Percentiles rank a stretch among this genome's conserved stretches.
These are phyloP conservation scores for Mugil cephalus DNA, from an alignment of 2,113 vertebrate genomes.

Conservation along the genomic window DNA sequence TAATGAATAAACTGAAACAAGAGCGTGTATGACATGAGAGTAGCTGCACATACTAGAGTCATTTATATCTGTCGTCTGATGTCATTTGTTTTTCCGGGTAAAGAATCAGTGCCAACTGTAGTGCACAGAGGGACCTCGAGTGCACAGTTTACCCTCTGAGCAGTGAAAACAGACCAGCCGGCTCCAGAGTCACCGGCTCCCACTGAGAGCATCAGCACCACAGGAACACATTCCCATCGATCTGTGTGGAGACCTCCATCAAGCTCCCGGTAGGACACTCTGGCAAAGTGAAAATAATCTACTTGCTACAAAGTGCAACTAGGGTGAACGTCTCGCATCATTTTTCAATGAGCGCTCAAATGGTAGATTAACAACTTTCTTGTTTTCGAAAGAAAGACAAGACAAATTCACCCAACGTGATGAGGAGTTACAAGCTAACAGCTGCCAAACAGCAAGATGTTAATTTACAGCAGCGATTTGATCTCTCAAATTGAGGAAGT, in stretches of 20 bases:
- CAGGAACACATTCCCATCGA: slow-evolving; percentile 73
- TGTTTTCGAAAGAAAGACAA: slow-evolving; percentile 6
- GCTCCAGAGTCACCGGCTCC: slow-evolving; percentile 50
- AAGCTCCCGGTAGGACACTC: slow-evolving; percentile 57
- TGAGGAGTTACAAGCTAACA: slow-evolving; percentile 13
- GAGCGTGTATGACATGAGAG: not conserved
- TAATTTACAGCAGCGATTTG: slow-evolving; percentile 37
- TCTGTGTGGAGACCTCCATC: slow-evolving; percentile 67
- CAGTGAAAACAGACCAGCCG: slow-evolving; percentile 52
- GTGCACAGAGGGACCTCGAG: slow-evolving; percentile 23
- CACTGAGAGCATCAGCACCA: slow-evolving; percentile 60
- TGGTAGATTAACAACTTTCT: slow-evolving; percentile 34
- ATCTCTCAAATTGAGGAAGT: slow-evolving; percentile 35
- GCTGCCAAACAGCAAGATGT: slow-evolving; percentile 22
- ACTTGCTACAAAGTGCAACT: slow-evolving; percentile 56
- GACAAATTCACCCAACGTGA: not conserved
- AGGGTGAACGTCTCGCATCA: slow-evolving; percentile 44
- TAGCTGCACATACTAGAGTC: not conserved
- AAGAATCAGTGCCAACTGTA: slow-evolving; percentile 12
- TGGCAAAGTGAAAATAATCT: slow-evolving; percentile 70
- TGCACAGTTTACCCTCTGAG: slow-evolving; percentile 51
- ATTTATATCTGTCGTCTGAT: slow-evolving; percentile 3
- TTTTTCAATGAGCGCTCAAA: slow-evolving; percentile 60
- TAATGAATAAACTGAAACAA: not conserved
- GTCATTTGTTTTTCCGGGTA: slow-evolving; percentile 2